Conservation (phyloP, 2,888 invertebrate species). For the Merodon equestris region DNA sequence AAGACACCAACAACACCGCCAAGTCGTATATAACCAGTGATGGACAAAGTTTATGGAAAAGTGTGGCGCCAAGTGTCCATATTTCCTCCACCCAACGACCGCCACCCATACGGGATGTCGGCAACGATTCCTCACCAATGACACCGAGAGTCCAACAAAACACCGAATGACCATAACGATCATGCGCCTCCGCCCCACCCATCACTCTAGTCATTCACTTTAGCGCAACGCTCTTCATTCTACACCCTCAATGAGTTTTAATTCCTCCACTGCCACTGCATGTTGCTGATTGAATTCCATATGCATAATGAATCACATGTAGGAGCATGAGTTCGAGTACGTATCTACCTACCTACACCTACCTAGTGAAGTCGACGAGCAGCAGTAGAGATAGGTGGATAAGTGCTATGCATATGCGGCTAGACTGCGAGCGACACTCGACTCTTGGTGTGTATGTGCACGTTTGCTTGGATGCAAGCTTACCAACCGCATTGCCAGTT, state of each 20-base stretch:
- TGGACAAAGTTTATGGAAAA: slow-evolving; percentile 69
- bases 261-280: slow-evolving; percentile 64
- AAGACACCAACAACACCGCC: slow-evolving; percentile 30
- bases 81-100: slow-evolving; percentile 65
- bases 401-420: slow-evolving; percentile 1
- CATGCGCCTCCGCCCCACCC: slow-evolving; percentile 17
- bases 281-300: slow-evolving; percentile 68
- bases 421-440: too few species aligned
- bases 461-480: slow-evolving; percentile 45
- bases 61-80: slow-evolving; percentile 69
- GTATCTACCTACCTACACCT: slow-evolving; percentile 15
- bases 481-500: slow-evolving; percentile 66
- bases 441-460: slow-evolving; percentile 51
- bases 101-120: slow-evolving; percentile 67
- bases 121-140: slow-evolving; percentile 55
- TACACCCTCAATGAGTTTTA: slow-evolving; percentile 66
- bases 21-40: slow-evolving; percentile 58
- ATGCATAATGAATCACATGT: slow-evolving; percentile 66
- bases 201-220: slow-evolving; percentile 3
- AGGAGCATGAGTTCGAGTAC: slow-evolving; percentile 20
- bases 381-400: too few species aligned
- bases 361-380: too few species aligned
- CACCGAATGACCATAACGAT: slow-evolving; percentile 39
- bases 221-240: slow-evolving; percentile 58
- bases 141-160: slow-evolving; percentile 42